A percentile compares a stretch with the other conserved stretches of the same genome.
These are phyloP conservation scores for Morinoia aosen DNA, from an alignment of 2,888 invertebrate genomes.

Conservation along the genomic window DNA sequence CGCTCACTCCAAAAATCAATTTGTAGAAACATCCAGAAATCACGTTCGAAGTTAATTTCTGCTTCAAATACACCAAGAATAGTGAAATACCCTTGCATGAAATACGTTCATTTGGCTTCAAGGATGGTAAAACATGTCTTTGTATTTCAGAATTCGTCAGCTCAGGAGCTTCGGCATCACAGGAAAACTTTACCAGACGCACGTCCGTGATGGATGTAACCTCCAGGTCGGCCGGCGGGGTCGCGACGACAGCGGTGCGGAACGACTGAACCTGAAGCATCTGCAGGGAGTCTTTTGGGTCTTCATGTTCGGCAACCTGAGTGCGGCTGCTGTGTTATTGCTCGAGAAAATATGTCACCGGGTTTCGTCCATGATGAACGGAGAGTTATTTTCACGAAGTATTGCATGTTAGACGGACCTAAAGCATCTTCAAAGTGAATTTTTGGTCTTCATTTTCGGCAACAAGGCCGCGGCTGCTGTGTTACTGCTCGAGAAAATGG, in stretches of 20 bases:
- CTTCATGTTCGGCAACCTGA: background rate
- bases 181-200: background rate
- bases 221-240: background rate
- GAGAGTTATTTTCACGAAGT: too few relatives aligned
- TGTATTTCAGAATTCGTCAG: background rate
- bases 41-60: too few relatives aligned
- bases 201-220: background rate
- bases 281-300: constrained; percentile 30
- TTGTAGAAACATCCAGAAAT: too few relatives aligned
- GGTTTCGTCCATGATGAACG: too few relatives aligned
- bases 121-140: background rate
- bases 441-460: background rate
- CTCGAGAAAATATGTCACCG: background rate
- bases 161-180: constrained; percentile 15
- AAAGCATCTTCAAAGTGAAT: background rate
- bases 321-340: background rate
- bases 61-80: too few relatives aligned
- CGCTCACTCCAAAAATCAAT: too few relatives aligned
- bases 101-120: too few relatives aligned
- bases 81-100: too few relatives aligned
- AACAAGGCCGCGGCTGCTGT: background rate
- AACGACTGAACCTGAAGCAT: background rate
- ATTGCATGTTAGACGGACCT: background rate
- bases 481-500: background rate
- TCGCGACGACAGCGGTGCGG: background rate